These are phyloP conservation scores for Scelioninae gen. 2 DNA, from an alignment of 2,888 invertebrate genomes.

Conservation along the genomic window DNA sequence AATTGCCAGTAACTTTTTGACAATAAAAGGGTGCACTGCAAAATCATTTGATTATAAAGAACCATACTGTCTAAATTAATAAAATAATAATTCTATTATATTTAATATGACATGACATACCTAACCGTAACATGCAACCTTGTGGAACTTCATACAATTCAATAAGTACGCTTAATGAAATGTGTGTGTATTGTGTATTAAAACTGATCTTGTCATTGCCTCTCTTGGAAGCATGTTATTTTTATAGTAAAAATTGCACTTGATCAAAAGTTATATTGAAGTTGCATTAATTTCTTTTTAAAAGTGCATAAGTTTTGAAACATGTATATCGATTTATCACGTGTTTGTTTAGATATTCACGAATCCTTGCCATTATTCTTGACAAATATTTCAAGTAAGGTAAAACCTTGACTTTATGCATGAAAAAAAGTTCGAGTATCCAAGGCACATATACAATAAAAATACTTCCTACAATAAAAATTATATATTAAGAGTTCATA, in stretches of 20 bases:
- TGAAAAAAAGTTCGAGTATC: too few species aligned
- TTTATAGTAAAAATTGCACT: too few species aligned
- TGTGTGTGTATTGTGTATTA: background rate
- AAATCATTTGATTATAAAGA: background rate
- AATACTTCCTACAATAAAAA: too few species aligned
- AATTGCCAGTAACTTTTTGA: too few species aligned
- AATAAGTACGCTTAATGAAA: background rate
- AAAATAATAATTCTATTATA: background rate
- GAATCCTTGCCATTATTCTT: conserved; percentile 9
- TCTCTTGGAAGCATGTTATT: too few species aligned
- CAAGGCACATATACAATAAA: too few species aligned
- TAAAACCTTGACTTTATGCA: conserved; percentile 16
- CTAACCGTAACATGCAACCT: conserved; percentile 7
- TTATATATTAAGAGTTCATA: too few species aligned
- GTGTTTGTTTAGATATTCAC: background rate
- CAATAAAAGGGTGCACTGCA: too few species aligned
- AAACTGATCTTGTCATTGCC: background rate
- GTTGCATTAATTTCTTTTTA: background rate
- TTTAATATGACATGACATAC: background rate
- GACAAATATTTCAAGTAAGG: conserved; percentile 11
- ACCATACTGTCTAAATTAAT: background rate
- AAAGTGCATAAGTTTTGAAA: background rate
- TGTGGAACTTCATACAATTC: conserved; percentile 3
- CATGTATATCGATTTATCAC: background rate
- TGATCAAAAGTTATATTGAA: too few species aligned